These are phyloP conservation scores for Buphagus erythrorhynchus DNA, from an alignment of 2,797 vertebrate species.

Conservation along the genomic window DNA sequence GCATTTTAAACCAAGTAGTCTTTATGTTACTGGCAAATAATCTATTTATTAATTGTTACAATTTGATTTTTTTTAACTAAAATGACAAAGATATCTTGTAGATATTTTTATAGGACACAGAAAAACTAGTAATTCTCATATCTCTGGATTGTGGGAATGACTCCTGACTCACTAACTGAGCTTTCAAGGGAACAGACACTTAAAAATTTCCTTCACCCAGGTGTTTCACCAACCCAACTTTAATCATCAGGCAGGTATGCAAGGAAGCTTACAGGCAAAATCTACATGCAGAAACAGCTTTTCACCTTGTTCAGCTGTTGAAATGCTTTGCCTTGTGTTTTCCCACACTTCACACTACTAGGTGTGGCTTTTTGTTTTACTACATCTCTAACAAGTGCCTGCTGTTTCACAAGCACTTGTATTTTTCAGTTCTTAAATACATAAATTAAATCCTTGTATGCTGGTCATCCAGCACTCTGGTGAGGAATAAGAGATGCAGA, in stretches of 20 bases:
- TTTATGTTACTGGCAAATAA: neutral
- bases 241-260: neutral
- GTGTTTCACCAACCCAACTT: neutral
- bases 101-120: neutral
- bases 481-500: neutral
- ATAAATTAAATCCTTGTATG: neutral
- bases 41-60: neutral
- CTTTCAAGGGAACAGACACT: neutral
- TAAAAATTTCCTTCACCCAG: neutral
- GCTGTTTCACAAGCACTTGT: neutral
- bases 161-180: neutral
- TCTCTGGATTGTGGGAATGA: neutral
- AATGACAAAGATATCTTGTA: neutral
- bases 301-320: neutral
- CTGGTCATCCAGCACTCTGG: neutral
- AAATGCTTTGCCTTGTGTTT: neutral
- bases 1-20: neutral
- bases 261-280: neutral
- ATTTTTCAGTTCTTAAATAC: neutral
- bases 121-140: neutral
- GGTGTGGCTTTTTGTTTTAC: neutral
- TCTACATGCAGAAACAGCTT: neutral
- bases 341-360: too few relatives aligned
- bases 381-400: neutral
- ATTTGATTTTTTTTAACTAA: neutral